A percentile compares a stretch with the other conserved stretches of the same genome.
Evolutionary conservation across 2,113 vertebrate species (phyloP).

Genomic region (Channa maculata): DNA sequence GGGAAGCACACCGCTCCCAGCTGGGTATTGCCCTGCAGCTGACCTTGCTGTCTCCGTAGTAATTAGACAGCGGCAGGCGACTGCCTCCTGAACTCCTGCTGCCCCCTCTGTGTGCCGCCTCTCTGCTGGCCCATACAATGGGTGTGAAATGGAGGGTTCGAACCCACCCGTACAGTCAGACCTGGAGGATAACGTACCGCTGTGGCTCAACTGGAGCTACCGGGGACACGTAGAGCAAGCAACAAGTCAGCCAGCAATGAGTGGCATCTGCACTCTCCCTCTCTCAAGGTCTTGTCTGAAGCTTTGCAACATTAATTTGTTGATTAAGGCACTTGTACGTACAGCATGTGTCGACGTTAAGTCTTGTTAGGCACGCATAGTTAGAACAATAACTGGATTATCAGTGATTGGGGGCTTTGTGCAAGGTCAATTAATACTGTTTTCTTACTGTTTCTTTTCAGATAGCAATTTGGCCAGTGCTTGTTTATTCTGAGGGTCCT

Average conservation of each 20-base stretch:
- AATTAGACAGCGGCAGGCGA: constrained; percentile 87
- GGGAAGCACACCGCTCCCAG: constrained; percentile 85
- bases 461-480: constrained; percentile 65
- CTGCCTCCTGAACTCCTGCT: constrained; percentile 87
- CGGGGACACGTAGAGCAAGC: constrained; percentile 14
- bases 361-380: constrained; percentile 34
- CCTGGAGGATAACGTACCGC: constrained; percentile 58
- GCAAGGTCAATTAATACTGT: constrained; percentile 60
- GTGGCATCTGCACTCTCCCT: constrained; percentile 14
- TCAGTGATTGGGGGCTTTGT: constrained; percentile 22
- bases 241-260: constrained; percentile 22
- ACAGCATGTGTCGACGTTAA: constrained; percentile 18
- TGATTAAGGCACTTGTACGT: constrained; percentile 32
- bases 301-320: constrained; percentile 32
- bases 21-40: constrained; percentile 86
- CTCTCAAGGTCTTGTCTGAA: constrained; percentile 26
- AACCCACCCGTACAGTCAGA: constrained; percentile 69
- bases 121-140: constrained; percentile 73
- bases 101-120: constrained; percentile 73
- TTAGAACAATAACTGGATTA: constrained; percentile 42
- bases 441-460: constrained; percentile 67
- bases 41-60: constrained; percentile 87
- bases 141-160: constrained; percentile 75
- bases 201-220: constrained; percentile 51
- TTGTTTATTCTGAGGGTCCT: constrained; percentile 71